These are phyloP conservation scores for Oscheius sp. DNA, from an alignment of 2,888 invertebrate species.

Conservation along the genomic window DNA sequence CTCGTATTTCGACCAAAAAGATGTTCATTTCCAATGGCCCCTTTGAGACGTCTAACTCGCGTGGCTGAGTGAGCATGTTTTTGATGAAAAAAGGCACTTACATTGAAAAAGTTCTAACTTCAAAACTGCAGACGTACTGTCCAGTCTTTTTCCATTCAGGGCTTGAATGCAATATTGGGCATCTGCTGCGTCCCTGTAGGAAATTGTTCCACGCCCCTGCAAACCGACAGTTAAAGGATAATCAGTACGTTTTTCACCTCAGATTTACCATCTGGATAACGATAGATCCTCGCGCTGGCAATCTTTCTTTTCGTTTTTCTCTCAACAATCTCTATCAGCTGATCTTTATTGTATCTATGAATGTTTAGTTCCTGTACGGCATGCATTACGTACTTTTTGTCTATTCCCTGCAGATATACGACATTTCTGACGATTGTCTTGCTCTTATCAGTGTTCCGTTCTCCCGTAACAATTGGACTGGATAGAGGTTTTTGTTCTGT, in stretches of 20 bases:
- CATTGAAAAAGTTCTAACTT: conserved; percentile 13
- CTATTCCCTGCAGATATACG: conserved; percentile 23
- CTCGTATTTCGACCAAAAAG: background rate
- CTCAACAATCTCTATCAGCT: conserved; percentile 10
- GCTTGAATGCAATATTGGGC: conserved; percentile 13
- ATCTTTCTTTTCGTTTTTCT: background rate
- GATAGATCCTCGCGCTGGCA: conserved; percentile 7
- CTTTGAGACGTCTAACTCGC: conserved; percentile 16
- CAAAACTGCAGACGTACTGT: background rate
- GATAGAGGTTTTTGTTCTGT: background rate
- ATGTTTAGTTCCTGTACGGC: background rate
- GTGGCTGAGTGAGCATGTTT: background rate
- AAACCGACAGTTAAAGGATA: background rate
- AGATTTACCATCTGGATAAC: conserved; percentile 23
- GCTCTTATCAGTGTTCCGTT: conserved; percentile 17
- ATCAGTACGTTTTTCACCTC: background rate
- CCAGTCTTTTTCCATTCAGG: background rate
- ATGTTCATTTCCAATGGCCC: conserved; percentile 18
- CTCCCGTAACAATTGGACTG: conserved; percentile 7
- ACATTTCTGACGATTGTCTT: conserved; percentile 23
- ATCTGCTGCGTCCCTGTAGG: conserved; percentile 1
- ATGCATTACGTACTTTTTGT: background rate
- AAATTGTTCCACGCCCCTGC: conserved; percentile 22
- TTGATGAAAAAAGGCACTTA: background rate
- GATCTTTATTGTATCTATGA: conserved; percentile 4